These are phyloP conservation scores for Gypaetus barbatus DNA, from an alignment of 2,797 vertebrate genomes.

Conservation along the genomic window DNA sequence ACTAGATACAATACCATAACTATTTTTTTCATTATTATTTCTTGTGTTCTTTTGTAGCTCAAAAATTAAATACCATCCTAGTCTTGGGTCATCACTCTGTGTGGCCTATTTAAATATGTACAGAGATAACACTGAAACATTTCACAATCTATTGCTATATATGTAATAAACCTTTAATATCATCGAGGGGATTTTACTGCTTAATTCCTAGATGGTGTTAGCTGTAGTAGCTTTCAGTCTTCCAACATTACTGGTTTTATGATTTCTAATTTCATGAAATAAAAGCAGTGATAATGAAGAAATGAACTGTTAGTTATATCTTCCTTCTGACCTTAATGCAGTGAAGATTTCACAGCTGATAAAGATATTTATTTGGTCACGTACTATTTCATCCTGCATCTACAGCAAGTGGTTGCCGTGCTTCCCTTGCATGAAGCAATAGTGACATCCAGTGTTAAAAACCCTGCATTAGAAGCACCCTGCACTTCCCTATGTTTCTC, in stretches of 20 bases:
- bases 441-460: constrained; percentile 59
- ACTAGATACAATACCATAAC: background rate
- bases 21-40: background rate
- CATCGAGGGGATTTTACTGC: background rate
- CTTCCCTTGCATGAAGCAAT: background rate
- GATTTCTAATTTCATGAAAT: background rate
- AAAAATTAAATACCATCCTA: background rate
- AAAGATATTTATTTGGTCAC: background rate
- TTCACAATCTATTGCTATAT: background rate
- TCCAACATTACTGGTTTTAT: background rate
- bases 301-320: background rate
- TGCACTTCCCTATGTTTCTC: background rate
- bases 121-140: background rate
- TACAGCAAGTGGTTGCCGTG: background rate
- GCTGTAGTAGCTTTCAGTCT: background rate
- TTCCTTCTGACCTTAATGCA: constrained; percentile 6
- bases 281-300: background rate
- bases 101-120: background rate
- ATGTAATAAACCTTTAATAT: background rate
- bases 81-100: background rate
- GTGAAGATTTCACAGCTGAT: background rate
- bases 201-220: background rate
- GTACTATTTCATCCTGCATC: background rate
- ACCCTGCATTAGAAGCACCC: background rate
- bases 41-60: background rate